Conservation (phyloP, 2,888 invertebrate genomes). For the Dendrolimus houi region DNA sequence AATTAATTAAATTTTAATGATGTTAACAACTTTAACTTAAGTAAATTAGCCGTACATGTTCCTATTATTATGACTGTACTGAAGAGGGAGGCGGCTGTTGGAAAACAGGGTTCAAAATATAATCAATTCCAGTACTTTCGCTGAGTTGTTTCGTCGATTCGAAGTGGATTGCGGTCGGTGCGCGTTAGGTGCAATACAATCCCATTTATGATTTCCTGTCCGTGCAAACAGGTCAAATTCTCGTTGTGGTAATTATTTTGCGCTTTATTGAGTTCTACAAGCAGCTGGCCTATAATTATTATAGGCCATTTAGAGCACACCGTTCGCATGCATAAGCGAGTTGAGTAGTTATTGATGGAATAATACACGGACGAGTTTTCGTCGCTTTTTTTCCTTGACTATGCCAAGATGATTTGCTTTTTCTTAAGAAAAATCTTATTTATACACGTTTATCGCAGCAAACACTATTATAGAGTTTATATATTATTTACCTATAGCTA, state of each 20-base stretch:
- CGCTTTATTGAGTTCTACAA: slow-evolving; percentile 3
- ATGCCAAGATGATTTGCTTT: neutral
- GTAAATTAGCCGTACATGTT: neutral
- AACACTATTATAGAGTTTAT: too few relatives aligned
- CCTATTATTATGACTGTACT: neutral
- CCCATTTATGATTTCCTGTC: slow-evolving; percentile 35
- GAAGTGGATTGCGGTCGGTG: neutral
- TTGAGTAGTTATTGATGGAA: neutral
- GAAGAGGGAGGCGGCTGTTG: neutral
- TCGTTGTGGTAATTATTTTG: slow-evolving; percentile 18
- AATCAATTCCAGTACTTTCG: neutral
- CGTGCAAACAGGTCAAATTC: slow-evolving; percentile 21
- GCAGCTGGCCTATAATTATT: slow-evolving; percentile 6
- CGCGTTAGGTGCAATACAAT: slow-evolving; percentile 21
- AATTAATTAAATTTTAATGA: too few relatives aligned
- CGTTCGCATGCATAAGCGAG: neutral
- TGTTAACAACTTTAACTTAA: too few relatives aligned
- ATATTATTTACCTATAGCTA: too few relatives aligned
- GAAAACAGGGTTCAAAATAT: neutral
- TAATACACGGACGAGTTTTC: neutral
- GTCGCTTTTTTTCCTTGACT: neutral
- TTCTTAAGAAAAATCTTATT: neutral
- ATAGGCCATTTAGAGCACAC: too few relatives aligned
- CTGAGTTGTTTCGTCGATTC: neutral
- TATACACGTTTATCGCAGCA: neutral